These are phyloP conservation scores for Apeira syringaria DNA, from an alignment of 2,888 invertebrate species.

Conservation along the genomic window DNA sequence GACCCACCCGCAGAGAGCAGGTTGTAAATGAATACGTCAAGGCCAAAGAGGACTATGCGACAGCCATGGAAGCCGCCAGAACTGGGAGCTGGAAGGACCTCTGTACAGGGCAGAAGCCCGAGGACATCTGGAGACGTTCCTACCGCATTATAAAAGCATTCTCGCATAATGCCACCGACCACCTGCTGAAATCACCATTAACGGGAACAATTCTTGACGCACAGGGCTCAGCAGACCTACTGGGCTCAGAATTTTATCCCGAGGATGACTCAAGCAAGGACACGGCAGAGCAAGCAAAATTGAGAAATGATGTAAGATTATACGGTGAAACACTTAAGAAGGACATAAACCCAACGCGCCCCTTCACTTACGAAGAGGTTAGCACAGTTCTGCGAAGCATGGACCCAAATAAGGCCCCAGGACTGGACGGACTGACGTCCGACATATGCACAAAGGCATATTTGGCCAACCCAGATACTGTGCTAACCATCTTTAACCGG, in stretches of 20 bases:
- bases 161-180: too few relatives aligned
- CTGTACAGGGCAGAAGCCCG: background rate
- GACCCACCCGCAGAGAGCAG: background rate
- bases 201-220: too few relatives aligned
- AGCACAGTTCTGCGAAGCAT: background rate
- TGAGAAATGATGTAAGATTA: background rate
- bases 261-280: too few relatives aligned
- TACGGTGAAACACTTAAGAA: background rate
- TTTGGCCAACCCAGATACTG: too few relatives aligned
- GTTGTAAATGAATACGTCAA: background rate
- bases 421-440: background rate
- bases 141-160: background rate
- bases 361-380: background rate
- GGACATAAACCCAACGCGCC: too few relatives aligned
- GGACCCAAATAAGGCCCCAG: background rate
- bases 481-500: background rate
- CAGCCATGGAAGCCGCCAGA: background rate
- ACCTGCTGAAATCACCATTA: too few relatives aligned
- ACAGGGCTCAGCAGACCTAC: too few relatives aligned
- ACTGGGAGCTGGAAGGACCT: background rate
- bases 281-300: background rate
- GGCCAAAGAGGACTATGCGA: background rate
- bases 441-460: slow-evolving; percentile 7
- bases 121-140: background rate
- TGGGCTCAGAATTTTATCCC: too few relatives aligned